Base-by-base conservation (phyloP, 2,113 vertebrate species). In the Notarius quadriscutis region DNA sequence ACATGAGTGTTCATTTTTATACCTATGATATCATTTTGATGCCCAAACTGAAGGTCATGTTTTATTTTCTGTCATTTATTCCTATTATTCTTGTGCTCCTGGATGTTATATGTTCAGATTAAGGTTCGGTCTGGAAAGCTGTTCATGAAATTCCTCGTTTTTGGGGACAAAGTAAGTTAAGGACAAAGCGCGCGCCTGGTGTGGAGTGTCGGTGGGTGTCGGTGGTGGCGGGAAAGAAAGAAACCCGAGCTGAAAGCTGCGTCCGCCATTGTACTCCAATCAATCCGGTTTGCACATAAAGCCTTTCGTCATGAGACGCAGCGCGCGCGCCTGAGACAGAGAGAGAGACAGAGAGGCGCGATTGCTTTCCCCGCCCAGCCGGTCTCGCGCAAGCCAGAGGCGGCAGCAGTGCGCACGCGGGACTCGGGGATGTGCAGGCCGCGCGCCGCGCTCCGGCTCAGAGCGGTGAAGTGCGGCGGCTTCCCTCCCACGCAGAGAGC, bases 381-480 rank as follows among this genome's bases (percentile, higher is more conserved):
- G 90, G 91, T 58, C 88, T 87, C 84, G 88, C 27, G 91, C 81
- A 88, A 41, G 92, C 94, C 92, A 91, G 90, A 86, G 94, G 92
- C 95, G 95, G 95, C 91, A 89, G 91, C 87, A 84, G 84, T 81
- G 63, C 89, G 85, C 93, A 95, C 93, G 91, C 94, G 22, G 92
- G 91, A 41, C 92, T 86, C 95, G 94, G 92, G 93, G 95, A 94
- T 94, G 88, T 91, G 80, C 89, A 95, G 91, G 93, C 94, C 94
- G 93, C 91, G 89, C 89, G 90, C 85, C 20, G 77, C 20, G 77
- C 69, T n/a, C 69, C 34, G 65, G 60, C 83, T 85, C 88, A 86
- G 84, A 85, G 92, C 87, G 91, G 77, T 92, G 91, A 94, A 90
- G 87, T 90, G 89, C 85, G 92, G 91, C 71, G 18, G 92, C 65